phyloP scores from a whole-genome alignment of 2,113 vertebrate species.

The Anseranas semipalmata region DNA sequence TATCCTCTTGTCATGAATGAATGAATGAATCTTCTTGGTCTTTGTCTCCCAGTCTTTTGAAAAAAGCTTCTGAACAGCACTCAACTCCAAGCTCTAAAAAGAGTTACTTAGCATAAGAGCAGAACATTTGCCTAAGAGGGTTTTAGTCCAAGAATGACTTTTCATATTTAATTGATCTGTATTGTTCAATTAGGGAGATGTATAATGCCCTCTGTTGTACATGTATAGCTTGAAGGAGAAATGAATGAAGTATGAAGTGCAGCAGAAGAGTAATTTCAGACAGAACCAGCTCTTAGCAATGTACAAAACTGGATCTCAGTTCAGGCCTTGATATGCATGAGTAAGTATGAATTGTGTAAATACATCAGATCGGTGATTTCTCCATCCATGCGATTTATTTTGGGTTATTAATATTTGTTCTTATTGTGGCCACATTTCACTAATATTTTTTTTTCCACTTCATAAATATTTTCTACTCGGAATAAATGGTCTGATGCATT shows the following conservation, averaged over 20 bases:
- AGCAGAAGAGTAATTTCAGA: not conserved
- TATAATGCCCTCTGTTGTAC: slow-evolving; percentile 18
- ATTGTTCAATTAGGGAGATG: slow-evolving; percentile 30
- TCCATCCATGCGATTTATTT: not conserved
- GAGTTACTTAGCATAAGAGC: slow-evolving; percentile 24
- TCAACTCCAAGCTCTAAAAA: not conserved
- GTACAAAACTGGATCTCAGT: not conserved
- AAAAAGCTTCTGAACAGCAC: not conserved
- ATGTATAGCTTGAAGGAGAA: slow-evolving; percentile 19
- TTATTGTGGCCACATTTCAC: slow-evolving; percentile 15
- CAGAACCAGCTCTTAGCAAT: not conserved
- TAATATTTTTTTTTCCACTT: not conserved
- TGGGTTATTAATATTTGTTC: not conserved
- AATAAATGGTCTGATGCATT: not conserved
- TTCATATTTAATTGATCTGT: slow-evolving; percentile 23
- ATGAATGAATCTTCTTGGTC: not conserved
- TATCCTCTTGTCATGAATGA: not conserved
- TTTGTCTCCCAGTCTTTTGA: not conserved
- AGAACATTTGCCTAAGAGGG: slow-evolving; percentile 45
- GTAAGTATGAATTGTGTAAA: not conserved
- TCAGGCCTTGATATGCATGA: not conserved
- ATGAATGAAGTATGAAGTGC: not conserved
- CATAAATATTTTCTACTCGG: not conserved
- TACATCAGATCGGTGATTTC: not conserved
- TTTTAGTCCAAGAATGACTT: slow-evolving; percentile 16